Percentiles rank a stretch among this genome's conserved stretches.
phyloP scores from a whole-genome alignment of 2,113 vertebrate genomes.

The Sminthopsis crassicaudata region DNA sequence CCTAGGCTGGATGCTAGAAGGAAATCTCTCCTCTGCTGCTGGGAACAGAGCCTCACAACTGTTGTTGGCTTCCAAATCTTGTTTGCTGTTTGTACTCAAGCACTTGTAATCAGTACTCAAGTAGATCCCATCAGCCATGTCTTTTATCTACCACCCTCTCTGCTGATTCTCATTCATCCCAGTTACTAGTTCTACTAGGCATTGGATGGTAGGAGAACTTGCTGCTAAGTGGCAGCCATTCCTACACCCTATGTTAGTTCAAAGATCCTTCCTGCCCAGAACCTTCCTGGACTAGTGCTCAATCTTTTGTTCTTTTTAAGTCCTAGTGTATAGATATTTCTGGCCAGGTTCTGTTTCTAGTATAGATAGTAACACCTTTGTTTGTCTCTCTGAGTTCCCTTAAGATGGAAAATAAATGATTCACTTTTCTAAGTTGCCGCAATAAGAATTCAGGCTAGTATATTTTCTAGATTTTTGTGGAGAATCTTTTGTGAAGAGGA shows the following conservation, averaged over 20 bases:
- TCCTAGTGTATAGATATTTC: rapidly evolving
- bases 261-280: background rate
- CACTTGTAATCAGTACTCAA: background rate
- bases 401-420: background rate
- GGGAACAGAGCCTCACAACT: background rate
- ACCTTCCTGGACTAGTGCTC: background rate
- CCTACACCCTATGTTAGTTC: background rate
- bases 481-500: background rate
- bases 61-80: background rate
- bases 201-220: too few species aligned
- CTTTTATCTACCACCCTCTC: background rate
- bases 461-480: background rate
- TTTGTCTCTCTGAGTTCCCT: background rate
- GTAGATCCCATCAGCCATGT: background rate
- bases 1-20: background rate
- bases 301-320: background rate
- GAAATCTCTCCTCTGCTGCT: background rate
- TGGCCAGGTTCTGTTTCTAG: too few species aligned
- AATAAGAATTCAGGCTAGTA: background rate
- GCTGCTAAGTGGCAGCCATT: background rate
- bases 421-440: background rate
- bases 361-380: background rate
- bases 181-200: too few species aligned
- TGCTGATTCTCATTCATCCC: background rate
- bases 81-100: background rate